Evolutionary conservation across 2,888 invertebrate species (phyloP).

Genomic region (Ophion costatus): DNA sequence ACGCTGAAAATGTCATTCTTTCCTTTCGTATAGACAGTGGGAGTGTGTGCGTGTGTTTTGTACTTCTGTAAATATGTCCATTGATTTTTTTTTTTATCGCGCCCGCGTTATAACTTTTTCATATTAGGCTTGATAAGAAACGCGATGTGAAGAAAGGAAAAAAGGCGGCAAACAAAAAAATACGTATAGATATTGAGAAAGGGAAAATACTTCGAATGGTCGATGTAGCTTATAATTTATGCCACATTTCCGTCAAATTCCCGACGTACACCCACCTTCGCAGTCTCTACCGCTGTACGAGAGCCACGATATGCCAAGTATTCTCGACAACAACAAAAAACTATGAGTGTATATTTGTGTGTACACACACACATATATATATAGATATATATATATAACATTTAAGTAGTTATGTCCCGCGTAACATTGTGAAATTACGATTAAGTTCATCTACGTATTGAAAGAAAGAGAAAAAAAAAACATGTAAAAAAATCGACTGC

Average conservation of each 20-base stretch:
- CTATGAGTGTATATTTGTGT: neutral
- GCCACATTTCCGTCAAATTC: conserved; percentile 57
- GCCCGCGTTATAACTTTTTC: neutral
- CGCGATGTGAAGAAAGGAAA: neutral
- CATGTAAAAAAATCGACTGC: conserved; percentile 33
- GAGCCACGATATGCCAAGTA: conserved; percentile 56
- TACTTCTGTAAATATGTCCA: conserved; percentile 74
- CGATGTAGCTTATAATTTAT: conserved; percentile 68
- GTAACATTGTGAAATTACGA: conserved; percentile 61
- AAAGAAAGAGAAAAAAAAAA: conserved; percentile 10
- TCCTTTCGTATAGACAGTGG: conserved; percentile 71
- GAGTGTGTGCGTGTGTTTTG: conserved; percentile 55
- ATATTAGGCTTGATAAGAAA: conserved; percentile 32
- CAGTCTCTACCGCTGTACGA: conserved; percentile 47
- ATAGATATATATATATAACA: neutral
- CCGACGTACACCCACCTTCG: conserved; percentile 59
- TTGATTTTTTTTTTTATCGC: conserved; percentile 50
- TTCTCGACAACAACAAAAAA: conserved; percentile 25
- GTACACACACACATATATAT: neutral
- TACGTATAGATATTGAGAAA: neutral
- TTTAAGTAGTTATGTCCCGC: conserved; percentile 59
- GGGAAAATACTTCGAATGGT: conserved; percentile 15
- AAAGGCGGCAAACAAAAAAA: neutral
- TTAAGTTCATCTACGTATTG: conserved; percentile 49
- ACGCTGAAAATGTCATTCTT: neutral